phyloP scores from a whole-genome alignment of 2,888 invertebrate species.

The Entomobrya proxima region DNA sequence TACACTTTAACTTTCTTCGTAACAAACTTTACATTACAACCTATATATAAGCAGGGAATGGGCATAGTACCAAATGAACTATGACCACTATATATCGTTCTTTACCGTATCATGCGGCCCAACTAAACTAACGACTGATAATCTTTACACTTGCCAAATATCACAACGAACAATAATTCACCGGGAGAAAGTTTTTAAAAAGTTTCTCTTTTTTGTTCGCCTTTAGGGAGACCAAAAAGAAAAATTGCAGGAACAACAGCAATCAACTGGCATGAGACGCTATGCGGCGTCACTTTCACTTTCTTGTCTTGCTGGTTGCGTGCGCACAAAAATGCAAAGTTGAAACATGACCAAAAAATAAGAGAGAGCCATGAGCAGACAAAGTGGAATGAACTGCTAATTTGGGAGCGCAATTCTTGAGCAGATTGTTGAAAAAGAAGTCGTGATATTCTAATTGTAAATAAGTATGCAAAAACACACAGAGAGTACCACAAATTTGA shows the following conservation, averaged over 20 bases:
- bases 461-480: too few species aligned
- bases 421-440: too few species aligned
- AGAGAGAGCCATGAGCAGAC: background rate
- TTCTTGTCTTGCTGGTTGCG: constrained; percentile 6
- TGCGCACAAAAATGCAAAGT: background rate
- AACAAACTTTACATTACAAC: too few species aligned
- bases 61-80: background rate
- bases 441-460: too few species aligned
- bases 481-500: too few species aligned
- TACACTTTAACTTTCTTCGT: constrained; percentile 7
- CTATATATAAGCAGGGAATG: background rate
- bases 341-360: background rate
- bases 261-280: background rate
- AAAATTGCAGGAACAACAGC: constrained; percentile 12
- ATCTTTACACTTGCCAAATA: constrained; percentile 66
- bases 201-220: background rate
- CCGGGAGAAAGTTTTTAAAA: constrained; percentile 39
- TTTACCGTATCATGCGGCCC: background rate
- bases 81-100: background rate
- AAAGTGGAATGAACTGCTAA: too few species aligned
- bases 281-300: constrained; percentile 5
- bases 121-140: constrained; percentile 47
- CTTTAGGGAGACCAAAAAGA: constrained; percentile 9
- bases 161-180: constrained; percentile 61
- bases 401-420: too few species aligned